Evolutionary conservation across 2,888 invertebrate genomes (phyloP), one percentile per base, ranked within the genome.

Genomic region (Eledona agricola): DNA sequence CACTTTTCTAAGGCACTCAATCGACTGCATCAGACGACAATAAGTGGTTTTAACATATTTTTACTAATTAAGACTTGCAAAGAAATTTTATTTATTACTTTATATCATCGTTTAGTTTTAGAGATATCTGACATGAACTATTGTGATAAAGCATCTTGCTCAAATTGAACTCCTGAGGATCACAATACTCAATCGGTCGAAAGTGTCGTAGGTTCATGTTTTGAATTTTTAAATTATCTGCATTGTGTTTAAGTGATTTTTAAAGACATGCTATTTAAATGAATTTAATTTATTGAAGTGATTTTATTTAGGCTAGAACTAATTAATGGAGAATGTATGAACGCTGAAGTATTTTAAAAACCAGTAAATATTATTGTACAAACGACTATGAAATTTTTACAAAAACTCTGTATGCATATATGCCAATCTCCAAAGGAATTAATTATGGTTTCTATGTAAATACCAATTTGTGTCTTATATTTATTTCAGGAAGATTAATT

Each of bases 381-480:
- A 28, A 9, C 3, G 6, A 7, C 7, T 28, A 28, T 28, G 9
- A n/a, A n/a, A n/a, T 28, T 28, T 28, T 2, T 28, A 28, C 10
- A 28, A 28, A 3, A 3, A 4, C n/a, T 28, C 3, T 5, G 11
- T 12, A 28, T 28, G 2, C 3, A 25, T 4, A 28, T 9, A 28
- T 15, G 7, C 19, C 34, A 45, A 32, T 20, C 19, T 31, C 12
- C n/a, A 35, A 35, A 17, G 10, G 3, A 22, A 35, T 11, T 13
- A 20, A 7, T 6, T 28, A 4, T 42, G 22, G 13, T 42, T 42
- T 17, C 9, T 16, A 37, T 20, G 15, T 35, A 13, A 38, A 28
- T 43, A 22, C 52, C 45, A 52, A 32, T 34, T 47, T 34, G 53
- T 53, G 47, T 53, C 53, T 53, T 53, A 46, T 40, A 37, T 10